Evolutionary conservation across 2,888 invertebrate species (phyloP).

Genomic region (Nomada hirtipes): DNA sequence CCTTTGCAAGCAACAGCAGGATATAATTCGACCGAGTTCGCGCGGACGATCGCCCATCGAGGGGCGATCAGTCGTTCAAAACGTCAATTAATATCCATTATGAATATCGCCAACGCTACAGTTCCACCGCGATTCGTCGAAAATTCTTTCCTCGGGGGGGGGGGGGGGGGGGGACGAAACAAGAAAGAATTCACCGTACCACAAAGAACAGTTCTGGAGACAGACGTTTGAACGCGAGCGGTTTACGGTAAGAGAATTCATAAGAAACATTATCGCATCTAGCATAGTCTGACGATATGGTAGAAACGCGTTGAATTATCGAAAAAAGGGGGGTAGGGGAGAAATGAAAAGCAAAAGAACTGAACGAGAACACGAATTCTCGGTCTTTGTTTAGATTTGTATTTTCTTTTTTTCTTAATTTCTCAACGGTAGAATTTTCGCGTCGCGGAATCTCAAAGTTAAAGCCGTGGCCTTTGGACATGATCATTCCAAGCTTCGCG

Average conservation of each 20-base stretch:
- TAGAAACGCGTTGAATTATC: background rate
- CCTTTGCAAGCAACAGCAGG: background rate
- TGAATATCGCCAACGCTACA: slow-evolving; percentile 22
- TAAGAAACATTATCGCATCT: background rate
- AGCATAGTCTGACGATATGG: background rate
- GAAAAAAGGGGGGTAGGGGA: background rate
- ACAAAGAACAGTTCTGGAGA: background rate
- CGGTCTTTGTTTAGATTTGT: background rate
- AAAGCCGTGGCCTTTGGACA: slow-evolving; percentile 49
- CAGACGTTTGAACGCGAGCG: background rate
- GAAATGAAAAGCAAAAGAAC: background rate
- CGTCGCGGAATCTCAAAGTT: slow-evolving; percentile 35
- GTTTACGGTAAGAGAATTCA: background rate
- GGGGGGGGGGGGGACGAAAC: no score
- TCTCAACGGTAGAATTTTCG: background rate
- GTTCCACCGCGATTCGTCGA: slow-evolving; percentile 21
- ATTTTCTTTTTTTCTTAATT: background rate
- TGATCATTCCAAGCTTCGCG: slow-evolving; percentile 15
- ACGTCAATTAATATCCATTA: slow-evolving; percentile 66
- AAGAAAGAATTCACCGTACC: background rate
- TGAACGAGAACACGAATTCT: background rate
- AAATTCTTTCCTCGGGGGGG: background rate
- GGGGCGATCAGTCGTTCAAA: slow-evolving; percentile 40
- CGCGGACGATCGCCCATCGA: background rate
- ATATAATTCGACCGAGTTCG: background rate